Evolutionary conservation across 2,888 invertebrate genomes (phyloP).

Genomic region (Invenusta paracnida): DNA sequence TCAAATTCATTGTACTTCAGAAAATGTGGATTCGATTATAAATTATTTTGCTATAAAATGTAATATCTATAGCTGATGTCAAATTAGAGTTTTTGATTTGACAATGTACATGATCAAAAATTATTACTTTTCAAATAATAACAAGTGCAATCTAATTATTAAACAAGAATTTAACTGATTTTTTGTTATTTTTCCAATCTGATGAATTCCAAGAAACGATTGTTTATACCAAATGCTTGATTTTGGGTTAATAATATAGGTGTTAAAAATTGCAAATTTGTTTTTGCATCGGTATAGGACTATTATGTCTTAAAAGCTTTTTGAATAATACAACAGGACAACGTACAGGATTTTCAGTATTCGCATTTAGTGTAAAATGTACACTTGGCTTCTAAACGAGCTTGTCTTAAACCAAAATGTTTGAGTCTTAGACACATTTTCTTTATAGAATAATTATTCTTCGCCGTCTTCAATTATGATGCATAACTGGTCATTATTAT

Average conservation of each 20-base stretch:
- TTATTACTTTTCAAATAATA: too few relatives aligned
- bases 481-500: conserved; percentile 16
- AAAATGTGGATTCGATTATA: too few relatives aligned
- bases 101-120: too few relatives aligned
- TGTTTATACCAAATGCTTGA: neutral
- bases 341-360: conserved; percentile 3
- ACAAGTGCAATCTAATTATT: too few relatives aligned
- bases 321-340: neutral
- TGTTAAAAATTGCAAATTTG: neutral
- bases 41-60: too few relatives aligned
- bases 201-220: neutral
- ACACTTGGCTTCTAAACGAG: neutral
- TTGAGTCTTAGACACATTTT: neutral
- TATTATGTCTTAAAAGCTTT: neutral
- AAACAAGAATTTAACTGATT: too few relatives aligned
- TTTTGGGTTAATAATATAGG: neutral
- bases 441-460: conserved; percentile 7
- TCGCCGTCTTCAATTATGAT: neutral
- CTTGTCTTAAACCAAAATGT: neutral
- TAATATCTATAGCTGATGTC: too few relatives aligned
- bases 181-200: neutral
- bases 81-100: too few relatives aligned
- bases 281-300: too few relatives aligned
- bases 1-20: too few relatives aligned
- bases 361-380: neutral